phyloP scores from a whole-genome alignment of 2,113 vertebrate genomes.

The Bujurquina vittata region DNA sequence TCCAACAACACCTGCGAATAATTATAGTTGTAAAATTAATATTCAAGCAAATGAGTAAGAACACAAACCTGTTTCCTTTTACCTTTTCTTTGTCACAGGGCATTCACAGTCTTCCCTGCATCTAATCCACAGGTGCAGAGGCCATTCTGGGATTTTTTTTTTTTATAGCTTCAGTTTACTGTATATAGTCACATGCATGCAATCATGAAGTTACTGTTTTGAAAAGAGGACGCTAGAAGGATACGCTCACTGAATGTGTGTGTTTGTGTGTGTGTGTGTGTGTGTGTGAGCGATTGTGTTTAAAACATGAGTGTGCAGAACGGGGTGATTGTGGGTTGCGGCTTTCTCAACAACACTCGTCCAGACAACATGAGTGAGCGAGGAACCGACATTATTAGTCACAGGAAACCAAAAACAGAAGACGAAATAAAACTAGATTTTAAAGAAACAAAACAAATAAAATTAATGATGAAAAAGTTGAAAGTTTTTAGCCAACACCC shows the following conservation, averaged over 20 bases:
- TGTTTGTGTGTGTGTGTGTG: no score
- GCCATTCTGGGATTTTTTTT: background rate
- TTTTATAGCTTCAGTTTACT: background rate
- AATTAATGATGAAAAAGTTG: background rate
- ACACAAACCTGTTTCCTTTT: background rate
- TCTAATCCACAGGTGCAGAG: background rate
- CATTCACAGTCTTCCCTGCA: background rate
- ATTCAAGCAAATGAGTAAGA: constrained; percentile 6
- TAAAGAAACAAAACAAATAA: background rate
- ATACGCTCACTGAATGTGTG: background rate
- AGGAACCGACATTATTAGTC: background rate
- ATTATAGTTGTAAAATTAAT: constrained; percentile 1
- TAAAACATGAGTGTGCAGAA: background rate
- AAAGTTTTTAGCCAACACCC: background rate
- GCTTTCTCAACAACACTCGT: background rate
- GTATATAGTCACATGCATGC: background rate
- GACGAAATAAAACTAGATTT: background rate
- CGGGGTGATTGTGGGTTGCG: background rate
- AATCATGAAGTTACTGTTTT: background rate
- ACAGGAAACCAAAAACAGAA: constrained; percentile 3
- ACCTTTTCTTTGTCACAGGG: background rate
- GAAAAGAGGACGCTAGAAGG: constrained; percentile 3
- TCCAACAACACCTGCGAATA: constrained; percentile 24
- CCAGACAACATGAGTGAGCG: background rate
- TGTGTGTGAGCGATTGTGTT: background rate